Evolutionary conservation across 2,113 vertebrate species (phyloP).

Genomic region (Megaceryle torquata): DNA sequence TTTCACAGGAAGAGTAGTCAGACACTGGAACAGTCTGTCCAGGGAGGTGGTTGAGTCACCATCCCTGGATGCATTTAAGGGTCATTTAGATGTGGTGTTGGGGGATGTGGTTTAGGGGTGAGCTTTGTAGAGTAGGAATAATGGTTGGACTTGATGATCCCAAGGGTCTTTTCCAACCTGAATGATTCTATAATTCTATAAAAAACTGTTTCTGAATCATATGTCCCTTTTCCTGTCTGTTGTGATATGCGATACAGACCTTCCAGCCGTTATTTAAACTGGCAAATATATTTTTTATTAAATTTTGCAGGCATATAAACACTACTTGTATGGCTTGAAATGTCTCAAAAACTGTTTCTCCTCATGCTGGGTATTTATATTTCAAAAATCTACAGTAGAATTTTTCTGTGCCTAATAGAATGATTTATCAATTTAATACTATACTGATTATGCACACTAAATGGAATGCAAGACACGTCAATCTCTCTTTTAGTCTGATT

Average conservation of each 20-base stretch:
- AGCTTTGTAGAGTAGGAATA: too few species aligned
- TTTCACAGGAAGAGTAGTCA: too few species aligned
- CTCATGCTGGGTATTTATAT: not conserved
- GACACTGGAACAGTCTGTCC: too few species aligned
- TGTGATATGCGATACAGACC: not conserved
- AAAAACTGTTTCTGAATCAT: not conserved
- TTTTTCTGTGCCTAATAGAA: not conserved
- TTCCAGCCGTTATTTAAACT: not conserved
- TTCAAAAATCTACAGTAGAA: not conserved
- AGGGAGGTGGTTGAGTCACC: too few species aligned
- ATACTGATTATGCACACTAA: constrained; percentile 26
- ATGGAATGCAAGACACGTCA: constrained; percentile 39
- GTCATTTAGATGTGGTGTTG: too few species aligned
- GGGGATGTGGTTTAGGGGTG: too few species aligned
- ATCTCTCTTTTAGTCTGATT: constrained; percentile 59
- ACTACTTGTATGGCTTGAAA: not conserved
- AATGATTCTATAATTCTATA: too few species aligned
- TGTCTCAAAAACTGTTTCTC: not conserved
- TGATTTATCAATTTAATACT: constrained; percentile 9
- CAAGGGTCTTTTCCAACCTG: too few species aligned
- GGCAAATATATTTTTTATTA: not conserved
- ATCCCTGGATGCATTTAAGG: too few species aligned
- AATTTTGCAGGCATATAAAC: not conserved
- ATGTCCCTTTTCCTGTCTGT: not conserved
- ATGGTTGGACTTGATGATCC: too few species aligned